Base-by-base conservation (phyloP, 2,888 invertebrate species). In the Heliconius charithonia region DNA sequence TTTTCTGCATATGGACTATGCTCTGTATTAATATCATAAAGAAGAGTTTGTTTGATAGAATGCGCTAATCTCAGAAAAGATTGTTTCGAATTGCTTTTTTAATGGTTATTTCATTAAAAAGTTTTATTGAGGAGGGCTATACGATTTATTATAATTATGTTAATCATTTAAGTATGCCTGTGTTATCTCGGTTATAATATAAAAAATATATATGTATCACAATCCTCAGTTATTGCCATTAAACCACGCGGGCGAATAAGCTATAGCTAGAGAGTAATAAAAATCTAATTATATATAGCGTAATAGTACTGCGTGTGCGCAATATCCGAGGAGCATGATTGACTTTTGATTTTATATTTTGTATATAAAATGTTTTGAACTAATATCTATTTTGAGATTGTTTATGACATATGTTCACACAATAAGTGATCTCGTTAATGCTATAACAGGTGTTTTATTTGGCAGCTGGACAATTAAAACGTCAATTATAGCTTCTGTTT, bases 381-480 rank as follows among this genome's bases (percentile, higher is more conserved):
- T 71, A 74, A 59, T 56, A 56, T 80, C 71, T 78, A 75, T 76
- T 80, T 75, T n/a, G 75, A 79, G 75, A 74, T 10, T 25, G 32
- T 72, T 70, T 74, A 79, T 59, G 69, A 76, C 29, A 59, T 79
- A 66, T 78, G 69, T 79, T 66, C 41, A 59, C 4, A 77, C 66
- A 73, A 79, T 73, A 74, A 76, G 66, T 67, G 29, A 72, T 41
- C 41, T 41, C n/a, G 25, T 32, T 77, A 75, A 76, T 63, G 75
- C 74, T 79, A 66, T 72, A 82, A 82, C 82, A 83, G 81, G 80
- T 82, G 82, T 81, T 82, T 37, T 62, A 66, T 81, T 69, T 82
- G 81, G 82, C 82, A 79, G 74, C 75, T 70, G 79, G 71, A 79
- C 67, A 74, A 77, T 74, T 76, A 78, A 67, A 75, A 63, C 45